Conservation (phyloP, 2,113 vertebrate species). For the Ceratotherium simum region DNA sequence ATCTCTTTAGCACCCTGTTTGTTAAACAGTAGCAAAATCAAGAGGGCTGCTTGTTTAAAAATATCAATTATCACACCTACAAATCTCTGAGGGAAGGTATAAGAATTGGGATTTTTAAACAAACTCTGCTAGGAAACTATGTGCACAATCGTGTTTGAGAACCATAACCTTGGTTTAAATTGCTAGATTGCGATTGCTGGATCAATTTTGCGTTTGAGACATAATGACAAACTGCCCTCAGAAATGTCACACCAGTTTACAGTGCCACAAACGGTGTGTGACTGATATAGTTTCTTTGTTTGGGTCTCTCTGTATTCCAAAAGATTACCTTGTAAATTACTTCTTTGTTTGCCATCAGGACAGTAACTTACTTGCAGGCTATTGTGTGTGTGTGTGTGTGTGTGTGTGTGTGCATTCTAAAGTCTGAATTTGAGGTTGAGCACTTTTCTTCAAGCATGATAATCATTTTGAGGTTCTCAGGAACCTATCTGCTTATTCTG, state of each 20-base stretch:
- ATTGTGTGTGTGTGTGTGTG: background rate
- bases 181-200: background rate
- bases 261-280: conserved; percentile 8
- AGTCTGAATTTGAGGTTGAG: background rate
- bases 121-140: background rate
- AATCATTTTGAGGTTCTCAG: background rate
- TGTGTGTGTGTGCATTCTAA: background rate
- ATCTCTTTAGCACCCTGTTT: conserved; percentile 1
- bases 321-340: conserved; percentile 7
- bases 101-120: background rate
- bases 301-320: conserved; percentile 24
- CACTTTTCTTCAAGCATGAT: background rate
- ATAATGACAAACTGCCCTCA: conserved; percentile 14
- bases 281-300: conserved; percentile 43
- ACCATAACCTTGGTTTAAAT: conserved; percentile 10
- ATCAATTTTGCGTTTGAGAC: background rate
- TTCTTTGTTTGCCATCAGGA: conserved; percentile 22
- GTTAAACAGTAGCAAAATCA: conserved; percentile 27
- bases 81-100: background rate
- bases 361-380: background rate
- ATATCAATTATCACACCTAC: background rate
- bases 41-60: conserved; percentile 28
- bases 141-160: background rate
- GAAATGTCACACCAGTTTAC: conserved; percentile 35
- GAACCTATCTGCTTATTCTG: background rate